phyloP scores from a whole-genome alignment of 2,797 vertebrate species.

The Nannoperca obscura region DNA sequence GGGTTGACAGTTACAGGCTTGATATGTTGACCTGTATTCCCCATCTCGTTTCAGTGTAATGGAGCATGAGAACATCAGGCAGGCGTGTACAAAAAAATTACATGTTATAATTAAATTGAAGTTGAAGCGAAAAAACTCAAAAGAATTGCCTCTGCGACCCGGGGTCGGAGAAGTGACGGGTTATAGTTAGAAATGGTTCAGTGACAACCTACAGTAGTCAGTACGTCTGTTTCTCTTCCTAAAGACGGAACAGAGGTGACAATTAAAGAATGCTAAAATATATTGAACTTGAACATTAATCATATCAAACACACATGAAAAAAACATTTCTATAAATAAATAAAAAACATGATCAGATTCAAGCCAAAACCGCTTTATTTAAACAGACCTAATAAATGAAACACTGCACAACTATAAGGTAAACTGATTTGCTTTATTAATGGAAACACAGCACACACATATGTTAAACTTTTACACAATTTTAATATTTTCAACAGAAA shows the following conservation, averaged over 20 bases:
- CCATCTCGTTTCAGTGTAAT: conserved; percentile 11
- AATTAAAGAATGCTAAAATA: neutral
- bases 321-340: neutral
- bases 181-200: conserved; percentile 41
- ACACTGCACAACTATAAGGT: neutral
- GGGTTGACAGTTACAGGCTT: conserved; percentile 10
- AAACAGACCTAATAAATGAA: neutral
- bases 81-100: conserved; percentile 40
- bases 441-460: neutral
- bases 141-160: conserved; percentile 13
- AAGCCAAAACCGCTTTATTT: neutral
- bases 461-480: neutral
- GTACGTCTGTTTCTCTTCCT: neutral
- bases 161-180: neutral
- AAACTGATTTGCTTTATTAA: conserved; percentile 14
- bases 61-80: conserved; percentile 8
- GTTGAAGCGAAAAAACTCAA: conserved; percentile 24
- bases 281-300: neutral
- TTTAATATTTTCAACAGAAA: neutral
- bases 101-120: conserved; percentile 44
- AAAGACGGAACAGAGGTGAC: neutral
- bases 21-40: conserved; percentile 2
- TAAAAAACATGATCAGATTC: neutral
- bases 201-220: neutral
- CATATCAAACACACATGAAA: neutral